Percentiles rank a stretch among this genome's conserved stretches.
Conservation (phyloP, 2,113 vertebrate species). For the Thunnus thynnus region DNA sequence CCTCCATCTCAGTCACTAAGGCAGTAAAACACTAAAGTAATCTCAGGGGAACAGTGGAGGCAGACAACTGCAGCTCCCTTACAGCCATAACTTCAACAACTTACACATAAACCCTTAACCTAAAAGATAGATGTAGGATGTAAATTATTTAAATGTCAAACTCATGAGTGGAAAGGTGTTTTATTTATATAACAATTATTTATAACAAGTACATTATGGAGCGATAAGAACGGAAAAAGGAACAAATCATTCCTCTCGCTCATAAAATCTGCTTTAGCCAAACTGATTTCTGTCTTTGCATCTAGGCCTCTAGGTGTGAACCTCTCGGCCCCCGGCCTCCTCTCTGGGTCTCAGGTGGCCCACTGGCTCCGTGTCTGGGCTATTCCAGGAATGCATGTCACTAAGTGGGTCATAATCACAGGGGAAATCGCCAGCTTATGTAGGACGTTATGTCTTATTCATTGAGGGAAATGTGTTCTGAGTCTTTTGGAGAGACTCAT, state of each 20-base stretch:
- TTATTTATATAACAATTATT: background rate
- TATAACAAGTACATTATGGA: background rate
- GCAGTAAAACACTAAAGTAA: constrained; percentile 34
- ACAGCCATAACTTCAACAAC: too few relatives aligned
- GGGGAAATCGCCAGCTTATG: constrained; percentile 65
- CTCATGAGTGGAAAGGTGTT: too few relatives aligned
- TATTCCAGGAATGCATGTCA: constrained; percentile 78
- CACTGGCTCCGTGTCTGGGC: constrained; percentile 54
- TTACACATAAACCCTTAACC: too few relatives aligned
- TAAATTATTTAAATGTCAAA: background rate
- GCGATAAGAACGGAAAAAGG: background rate
- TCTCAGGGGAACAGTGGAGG: background rate
- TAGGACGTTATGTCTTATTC: constrained; percentile 49
- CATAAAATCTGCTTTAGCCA: background rate
- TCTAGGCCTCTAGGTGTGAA: constrained; percentile 20
- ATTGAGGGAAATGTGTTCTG: constrained; percentile 35
- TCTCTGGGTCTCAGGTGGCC: constrained; percentile 54
- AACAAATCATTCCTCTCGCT: background rate
- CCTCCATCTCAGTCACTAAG: background rate
- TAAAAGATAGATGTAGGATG: background rate
- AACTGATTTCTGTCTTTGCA: constrained; percentile 10
- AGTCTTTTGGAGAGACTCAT: constrained; percentile 16
- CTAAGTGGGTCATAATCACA: constrained; percentile 76
- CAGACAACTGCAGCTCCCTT: background rate
- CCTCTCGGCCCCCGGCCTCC: constrained; percentile 6